Evolutionary conservation across 2,888 invertebrate genomes (phyloP), one percentile per base, ranked within the genome.

Genomic region (Julus scandinavius): DNA sequence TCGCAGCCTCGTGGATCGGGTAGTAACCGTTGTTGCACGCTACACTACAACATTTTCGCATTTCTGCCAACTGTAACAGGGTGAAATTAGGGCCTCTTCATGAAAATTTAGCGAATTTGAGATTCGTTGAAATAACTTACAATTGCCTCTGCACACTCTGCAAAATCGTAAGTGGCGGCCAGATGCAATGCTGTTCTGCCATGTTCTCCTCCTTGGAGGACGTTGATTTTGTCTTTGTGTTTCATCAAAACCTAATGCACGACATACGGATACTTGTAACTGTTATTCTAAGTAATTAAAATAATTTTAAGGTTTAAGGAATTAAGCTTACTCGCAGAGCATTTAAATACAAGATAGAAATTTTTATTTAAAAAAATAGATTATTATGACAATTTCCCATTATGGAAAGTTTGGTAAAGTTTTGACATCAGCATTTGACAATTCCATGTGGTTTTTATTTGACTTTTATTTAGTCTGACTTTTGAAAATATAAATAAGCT

Each of bases 1-100:
- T 97, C 4, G 97, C 97, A 1, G 97, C 97, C 91, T 97, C 96
- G 92, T 97, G 97, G 90, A 97, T 97, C 0, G 97, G 97, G 92
- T 96, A 97, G 92, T 96, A 97, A 15, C 97, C 97, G 93, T 97
- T 96, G 93, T 96, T 96, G 92, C 97, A 97, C 2, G 96, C 95
- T 89, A 94, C 94, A 91, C 96, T 95, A 87, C 96, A 95, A 91
- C 95, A 95, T 80, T 96, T 96, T 89, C 95, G 96, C 90, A 96
- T 94, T 90, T 96, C 95, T 80, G 95, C 95, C 90, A 97, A 95
- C 97, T 97, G 91, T 86, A 93, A 91, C 89, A 41, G 80, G 86
- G 20, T 45, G 40, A 80, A 29, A 6, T 54, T 20, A 45, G 7
- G 49, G 38, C 38, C 4, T 41, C 29, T 20, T 20, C 15, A 20